These are phyloP conservation scores for Myripristis jacobus DNA, from an alignment of 2,797 vertebrate genomes.

Conservation along the genomic window DNA sequence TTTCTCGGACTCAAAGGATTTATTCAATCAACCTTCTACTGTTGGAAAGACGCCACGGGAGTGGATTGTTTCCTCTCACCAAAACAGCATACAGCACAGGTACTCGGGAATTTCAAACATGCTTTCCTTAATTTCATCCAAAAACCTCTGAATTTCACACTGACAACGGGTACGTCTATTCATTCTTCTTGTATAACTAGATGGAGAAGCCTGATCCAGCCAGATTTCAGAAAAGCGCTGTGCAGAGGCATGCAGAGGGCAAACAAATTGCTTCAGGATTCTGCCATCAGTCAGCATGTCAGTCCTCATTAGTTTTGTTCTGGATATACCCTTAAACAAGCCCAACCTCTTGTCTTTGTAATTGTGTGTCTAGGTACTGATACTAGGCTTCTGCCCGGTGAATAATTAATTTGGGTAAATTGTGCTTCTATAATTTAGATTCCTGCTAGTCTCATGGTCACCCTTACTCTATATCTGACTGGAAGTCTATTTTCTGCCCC, in stretches of 20 bases:
- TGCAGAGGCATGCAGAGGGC: conserved; percentile 32
- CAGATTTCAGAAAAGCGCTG: conserved; percentile 23
- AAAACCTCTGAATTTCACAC: not conserved
- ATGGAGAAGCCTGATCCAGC: conserved; percentile 13
- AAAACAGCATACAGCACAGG: not conserved
- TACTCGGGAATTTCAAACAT: not conserved
- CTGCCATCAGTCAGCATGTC: conserved; percentile 73
- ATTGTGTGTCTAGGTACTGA: conserved; percentile 75
- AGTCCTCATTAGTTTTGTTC: conserved; percentile 70
- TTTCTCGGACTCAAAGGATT: conserved; percentile 47
- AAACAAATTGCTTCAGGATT: conserved; percentile 65
- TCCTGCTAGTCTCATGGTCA: conserved; percentile 64
- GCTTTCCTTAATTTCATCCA: conserved; percentile 1
- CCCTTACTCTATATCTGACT: conserved; percentile 58
- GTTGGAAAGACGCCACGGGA: conserved; percentile 6
- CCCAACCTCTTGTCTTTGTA: conserved; percentile 72
- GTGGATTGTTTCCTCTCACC: not conserved
- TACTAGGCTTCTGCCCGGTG: conserved; percentile 59
- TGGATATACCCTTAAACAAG: conserved; percentile 75
- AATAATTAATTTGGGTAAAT: conserved; percentile 82
- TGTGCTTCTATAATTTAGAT: conserved; percentile 72
- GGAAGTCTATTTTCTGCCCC: conserved; percentile 81
- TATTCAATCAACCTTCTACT: conserved; percentile 2
- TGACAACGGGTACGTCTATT: not conserved
- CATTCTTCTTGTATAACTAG: conserved; percentile 2